A percentile compares a stretch with the other conserved stretches of the same genome.
Conservation (phyloP, 2,888 invertebrate genomes). For the Eupithecia subfuscata region DNA sequence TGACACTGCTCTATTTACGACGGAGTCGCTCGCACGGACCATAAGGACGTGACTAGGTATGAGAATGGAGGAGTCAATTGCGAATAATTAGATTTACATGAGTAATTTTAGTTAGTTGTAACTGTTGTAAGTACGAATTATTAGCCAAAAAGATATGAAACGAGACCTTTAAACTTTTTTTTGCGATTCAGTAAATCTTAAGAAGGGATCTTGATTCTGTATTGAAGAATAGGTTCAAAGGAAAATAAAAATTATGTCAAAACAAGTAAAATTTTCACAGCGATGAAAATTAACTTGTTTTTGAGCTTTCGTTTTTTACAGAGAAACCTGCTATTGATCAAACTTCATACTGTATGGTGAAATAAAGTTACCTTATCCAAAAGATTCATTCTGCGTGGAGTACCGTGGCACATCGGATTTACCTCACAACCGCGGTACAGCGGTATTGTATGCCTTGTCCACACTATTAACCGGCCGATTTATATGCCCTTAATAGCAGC, state of each 20-base stretch:
- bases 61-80: conserved; percentile 32
- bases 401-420: conserved; percentile 49
- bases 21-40: conserved; percentile 62
- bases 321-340: too few relatives aligned
- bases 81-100: background rate
- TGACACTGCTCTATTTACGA: conserved; percentile 83
- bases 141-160: background rate
- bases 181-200: background rate
- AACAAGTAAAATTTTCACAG: background rate
- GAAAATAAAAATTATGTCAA: background rate
- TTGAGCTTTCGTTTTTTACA: too few relatives aligned
- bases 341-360: background rate
- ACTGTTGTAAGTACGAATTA: background rate
- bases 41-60: conserved; percentile 62
- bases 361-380: conserved; percentile 15
- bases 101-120: background rate
- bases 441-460: conserved; percentile 74
- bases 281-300: background rate
- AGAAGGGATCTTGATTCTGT: background rate
- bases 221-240: background rate
- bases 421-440: conserved; percentile 58
- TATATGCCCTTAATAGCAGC: conserved; percentile 72
- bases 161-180: background rate
- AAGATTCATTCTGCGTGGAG: conserved; percentile 38
- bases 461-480: conserved; percentile 74